These are phyloP conservation scores for Miniopterus natalensis DNA, from an alignment of 2,113 vertebrate species.

Conservation along the genomic window DNA sequence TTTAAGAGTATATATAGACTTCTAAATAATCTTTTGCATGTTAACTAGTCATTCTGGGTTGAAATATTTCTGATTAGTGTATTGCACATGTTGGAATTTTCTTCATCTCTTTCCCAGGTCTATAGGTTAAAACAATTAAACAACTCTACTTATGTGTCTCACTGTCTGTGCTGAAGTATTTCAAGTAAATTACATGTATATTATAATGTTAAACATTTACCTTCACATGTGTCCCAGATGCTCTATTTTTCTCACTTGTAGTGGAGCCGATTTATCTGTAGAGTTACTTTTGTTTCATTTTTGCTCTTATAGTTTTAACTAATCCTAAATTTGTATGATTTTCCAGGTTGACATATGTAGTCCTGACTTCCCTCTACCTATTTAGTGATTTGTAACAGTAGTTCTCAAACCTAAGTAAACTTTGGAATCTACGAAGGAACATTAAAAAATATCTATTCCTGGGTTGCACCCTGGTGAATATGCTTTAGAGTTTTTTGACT, in stretches of 20 bases:
- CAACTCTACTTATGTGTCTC: background rate
- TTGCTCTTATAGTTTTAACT: background rate
- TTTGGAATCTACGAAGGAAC: background rate
- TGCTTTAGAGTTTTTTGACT: background rate
- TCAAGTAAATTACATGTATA: constrained; percentile 10
- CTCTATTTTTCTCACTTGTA: background rate
- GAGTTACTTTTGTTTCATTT: background rate
- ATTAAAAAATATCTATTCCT: background rate
- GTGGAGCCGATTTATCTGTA: background rate
- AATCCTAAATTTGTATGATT: constrained; percentile 3
- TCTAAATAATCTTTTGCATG: background rate
- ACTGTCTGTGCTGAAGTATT: constrained; percentile 1
- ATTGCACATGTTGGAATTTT: constrained; percentile 32
- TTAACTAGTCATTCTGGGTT: background rate
- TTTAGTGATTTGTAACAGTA: background rate
- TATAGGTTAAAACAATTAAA: background rate
- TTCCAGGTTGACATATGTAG: background rate
- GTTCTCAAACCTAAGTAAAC: constrained; percentile 28
- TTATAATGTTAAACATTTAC: constrained; percentile 42
- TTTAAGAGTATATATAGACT: background rate
- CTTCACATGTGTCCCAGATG: background rate
- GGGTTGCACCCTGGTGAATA: background rate
- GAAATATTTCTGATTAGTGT: constrained; percentile 21
- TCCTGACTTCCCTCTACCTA: background rate
- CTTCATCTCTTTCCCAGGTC: background rate